Base-by-base conservation (phyloP, 2,797 vertebrate genomes). In the Melopsittacus undulatus region DNA sequence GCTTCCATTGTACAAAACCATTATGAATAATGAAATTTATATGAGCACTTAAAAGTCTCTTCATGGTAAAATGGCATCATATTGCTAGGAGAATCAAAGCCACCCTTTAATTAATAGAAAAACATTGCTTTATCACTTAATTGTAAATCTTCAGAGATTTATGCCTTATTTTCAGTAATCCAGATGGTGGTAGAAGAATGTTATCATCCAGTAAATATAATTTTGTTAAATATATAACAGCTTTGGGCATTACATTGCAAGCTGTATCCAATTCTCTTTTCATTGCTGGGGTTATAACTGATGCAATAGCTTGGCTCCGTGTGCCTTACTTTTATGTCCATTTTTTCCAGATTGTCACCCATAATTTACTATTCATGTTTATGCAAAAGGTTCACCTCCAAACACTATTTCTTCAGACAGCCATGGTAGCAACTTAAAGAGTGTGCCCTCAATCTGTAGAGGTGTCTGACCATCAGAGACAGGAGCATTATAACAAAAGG, bases 81-180 rank as follows among this genome's bases (percentile, higher is more conserved):
- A 42, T 72, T 76, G 17, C 22, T 8, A 59, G 46, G 20, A 81
- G 59, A 89, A 79, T 67, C 59, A 87, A 92, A 89, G 66, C 56
- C 36, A 30, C 19, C 8, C 30, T 87, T 81, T 51, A 54, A 68
- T 88, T 86, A 66, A 66, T 27, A 69, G 40, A n/a, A 69, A 81
- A 92, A 69, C 20, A n/a, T 15, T 76, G 23, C 10, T 94, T 92
- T 94, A 74, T 76, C 48, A 57, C 32, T 90, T 92, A 74, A 87
- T 80, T 89, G 68, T 89, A 91, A 91, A 90, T 91, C 51, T 83
- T 80, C 56, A 82, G 80, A 69, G 68, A 43, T 46, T 86, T 93
- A 34, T 66, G 42, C 27, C 6, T 69, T 69, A n/a, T 83, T 93
- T 93, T 76, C 63, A 86, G 76, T 46, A 75, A 83, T 63, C 82